phyloP scores from a whole-genome alignment of 2,888 invertebrate genomes.

The Cephus pygmeus region DNA sequence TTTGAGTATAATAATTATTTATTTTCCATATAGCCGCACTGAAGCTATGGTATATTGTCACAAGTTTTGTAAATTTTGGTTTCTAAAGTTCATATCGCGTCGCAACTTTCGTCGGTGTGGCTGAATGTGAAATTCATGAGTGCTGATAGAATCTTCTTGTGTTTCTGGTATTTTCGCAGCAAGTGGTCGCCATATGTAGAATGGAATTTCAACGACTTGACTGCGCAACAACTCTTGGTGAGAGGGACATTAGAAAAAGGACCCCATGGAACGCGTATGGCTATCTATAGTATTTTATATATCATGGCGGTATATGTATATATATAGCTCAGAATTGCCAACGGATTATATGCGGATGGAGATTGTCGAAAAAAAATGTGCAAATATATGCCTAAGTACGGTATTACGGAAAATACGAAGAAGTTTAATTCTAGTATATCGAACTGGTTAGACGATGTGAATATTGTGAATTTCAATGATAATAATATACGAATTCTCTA shows the following conservation, averaged over 20 bases:
- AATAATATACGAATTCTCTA: neutral
- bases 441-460: neutral
- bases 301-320: too few relatives aligned
- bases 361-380: neutral
- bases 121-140: neutral
- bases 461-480: neutral
- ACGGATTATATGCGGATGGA: neutral
- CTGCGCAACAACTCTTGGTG: neutral
- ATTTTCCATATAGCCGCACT: too few relatives aligned
- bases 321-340: neutral
- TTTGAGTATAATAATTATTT: too few relatives aligned
- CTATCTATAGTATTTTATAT: neutral
- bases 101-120: neutral
- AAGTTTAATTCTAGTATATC: neutral
- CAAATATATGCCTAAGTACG: neutral
- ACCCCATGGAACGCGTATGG: neutral
- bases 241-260: neutral
- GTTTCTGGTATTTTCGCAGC: neutral
- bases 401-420: neutral
- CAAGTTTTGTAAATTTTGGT: neutral
- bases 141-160: neutral
- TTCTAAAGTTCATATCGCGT: neutral
- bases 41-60: too few relatives aligned
- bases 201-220: neutral
- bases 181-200: neutral